A percentile compares a stretch with the other conserved stretches of the same genome.
These are phyloP conservation scores for Camponotus floridanus DNA, from an alignment of 1,140 invertebrate genomes.

Conservation along the genomic window DNA sequence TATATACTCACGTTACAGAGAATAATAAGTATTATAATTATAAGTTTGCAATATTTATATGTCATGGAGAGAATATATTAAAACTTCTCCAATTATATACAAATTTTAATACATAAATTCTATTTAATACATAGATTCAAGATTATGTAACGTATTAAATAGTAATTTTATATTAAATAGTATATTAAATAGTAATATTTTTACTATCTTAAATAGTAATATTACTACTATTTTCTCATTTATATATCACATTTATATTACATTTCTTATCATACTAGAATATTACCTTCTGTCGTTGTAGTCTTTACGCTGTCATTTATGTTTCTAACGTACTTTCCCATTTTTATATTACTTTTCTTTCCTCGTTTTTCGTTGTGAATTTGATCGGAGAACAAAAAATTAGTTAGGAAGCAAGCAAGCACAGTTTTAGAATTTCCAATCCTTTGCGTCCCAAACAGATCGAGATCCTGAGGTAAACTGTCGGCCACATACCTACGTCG, in stretches of 20 bases:
- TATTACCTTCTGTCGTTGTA: conserved; percentile 54
- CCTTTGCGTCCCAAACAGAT: conserved; percentile 43
- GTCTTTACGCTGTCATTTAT: conserved; percentile 29
- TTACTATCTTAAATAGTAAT: no score
- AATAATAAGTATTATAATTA: not conserved
- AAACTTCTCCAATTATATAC: not conserved
- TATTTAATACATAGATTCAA: no score
- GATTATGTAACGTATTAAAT: no score
- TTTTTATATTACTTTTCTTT: not conserved
- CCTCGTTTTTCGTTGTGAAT: not conserved
- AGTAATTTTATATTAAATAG: no score
- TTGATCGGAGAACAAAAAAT: not conserved
- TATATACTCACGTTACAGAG: not conserved
- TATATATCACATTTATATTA: no score
- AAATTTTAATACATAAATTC: not conserved
- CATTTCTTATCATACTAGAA: not conserved
- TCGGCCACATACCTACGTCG: conserved; percentile 58
- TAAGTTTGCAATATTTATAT: no score
- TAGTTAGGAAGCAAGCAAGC: not conserved
- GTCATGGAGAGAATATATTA: not conserved
- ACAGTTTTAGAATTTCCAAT: not conserved
- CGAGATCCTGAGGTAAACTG: conserved; percentile 74
- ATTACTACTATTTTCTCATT: no score
- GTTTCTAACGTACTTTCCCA: conserved; percentile 41
- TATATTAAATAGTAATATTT: no score